Base-by-base conservation (phyloP, 2,888 invertebrate species). In the Loripinus fragilis region DNA sequence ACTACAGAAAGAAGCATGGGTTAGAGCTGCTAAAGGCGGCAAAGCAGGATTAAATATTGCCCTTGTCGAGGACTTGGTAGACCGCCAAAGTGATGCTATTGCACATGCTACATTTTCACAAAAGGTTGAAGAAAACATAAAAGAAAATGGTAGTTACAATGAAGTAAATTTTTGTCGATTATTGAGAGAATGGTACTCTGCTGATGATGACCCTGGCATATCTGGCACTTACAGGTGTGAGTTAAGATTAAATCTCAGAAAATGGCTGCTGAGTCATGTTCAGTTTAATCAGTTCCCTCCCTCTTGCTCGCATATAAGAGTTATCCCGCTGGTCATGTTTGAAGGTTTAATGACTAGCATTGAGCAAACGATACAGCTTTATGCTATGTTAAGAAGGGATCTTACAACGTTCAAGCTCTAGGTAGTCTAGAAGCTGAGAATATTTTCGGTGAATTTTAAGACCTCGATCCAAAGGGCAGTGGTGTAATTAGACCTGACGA, bases 301-400 rank as follows among this genome's bases (percentile, higher is more conserved):
- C 1, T 42, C 65, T 71, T 76, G 74, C 15, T 71, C 74, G 2
- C 70, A 82, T 48, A 76, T 82, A 20, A 73, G 33, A 41, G 82
- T 74, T 2, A 60, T 78, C 15, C 76, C 81, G 28, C 42, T 69
- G 42, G 64, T 81, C 15, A 71, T 76, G 76, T 76, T 71, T 38
- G 67, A 81, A 77, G 81, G 78, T 3, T 78, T 73, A 20, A 35
- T 81, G 38, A 76, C 78, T 33, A 76, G 76, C 67, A 81, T 78
- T 35, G 78, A 81, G 23, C 25, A 77, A 30, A 48, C 76, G 30
- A 35, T 81, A 35, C 81, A 81, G 41, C 28, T 78, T 17, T 78
- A 69, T 48, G 75, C 75, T 8, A 71, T 41, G 71, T 76, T 3
- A 75, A 78, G 64, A 70, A 69, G 15, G 71, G 76, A 41, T 10